Percentiles rank a stretch among this genome's conserved stretches.
Conservation (phyloP, 2,797 vertebrate genomes). For the Spheniscus humboldti region DNA sequence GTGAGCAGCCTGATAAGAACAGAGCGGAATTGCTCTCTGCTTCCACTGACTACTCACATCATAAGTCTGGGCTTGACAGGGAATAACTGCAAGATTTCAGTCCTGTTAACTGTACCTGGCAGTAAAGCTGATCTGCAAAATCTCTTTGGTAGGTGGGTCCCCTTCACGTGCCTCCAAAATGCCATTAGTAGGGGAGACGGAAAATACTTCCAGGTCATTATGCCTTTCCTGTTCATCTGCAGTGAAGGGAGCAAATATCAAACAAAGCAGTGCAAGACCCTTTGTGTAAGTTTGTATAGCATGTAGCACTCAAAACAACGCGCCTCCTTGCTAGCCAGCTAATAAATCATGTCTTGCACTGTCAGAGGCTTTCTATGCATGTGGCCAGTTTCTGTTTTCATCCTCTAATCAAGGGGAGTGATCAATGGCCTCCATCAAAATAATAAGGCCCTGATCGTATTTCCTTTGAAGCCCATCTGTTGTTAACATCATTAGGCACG, state of each 20-base stretch:
- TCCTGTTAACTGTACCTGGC: constrained; percentile 76
- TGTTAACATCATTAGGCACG: not conserved
- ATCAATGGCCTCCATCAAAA: not conserved
- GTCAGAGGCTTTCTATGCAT: not conserved
- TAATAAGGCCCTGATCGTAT: not conserved
- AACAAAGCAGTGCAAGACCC: not conserved
- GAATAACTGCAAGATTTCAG: not conserved
- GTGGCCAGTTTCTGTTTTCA: not conserved
- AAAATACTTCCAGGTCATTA: constrained; percentile 61
- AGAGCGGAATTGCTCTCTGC: not conserved
- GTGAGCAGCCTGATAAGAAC: not conserved
- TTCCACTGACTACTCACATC: not conserved
- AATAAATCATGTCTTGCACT: not conserved
- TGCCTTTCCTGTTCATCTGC: constrained; percentile 48
- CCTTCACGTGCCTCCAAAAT: constrained; percentile 69
- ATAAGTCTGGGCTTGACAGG: not conserved
- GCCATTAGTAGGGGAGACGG: constrained; percentile 78
- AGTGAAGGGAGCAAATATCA: not conserved
- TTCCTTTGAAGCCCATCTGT: not conserved
- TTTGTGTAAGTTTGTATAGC: not conserved
- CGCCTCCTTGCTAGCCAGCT: not conserved
- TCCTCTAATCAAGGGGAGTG: not conserved
- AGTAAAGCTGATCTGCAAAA: constrained; percentile 84
- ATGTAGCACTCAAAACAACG: not conserved
- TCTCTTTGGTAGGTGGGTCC: constrained; percentile 40